Percentiles rank a stretch among this genome's conserved stretches.
Conservation (phyloP, 2,113 vertebrate genomes). For the Prionailurus bengalensis region DNA sequence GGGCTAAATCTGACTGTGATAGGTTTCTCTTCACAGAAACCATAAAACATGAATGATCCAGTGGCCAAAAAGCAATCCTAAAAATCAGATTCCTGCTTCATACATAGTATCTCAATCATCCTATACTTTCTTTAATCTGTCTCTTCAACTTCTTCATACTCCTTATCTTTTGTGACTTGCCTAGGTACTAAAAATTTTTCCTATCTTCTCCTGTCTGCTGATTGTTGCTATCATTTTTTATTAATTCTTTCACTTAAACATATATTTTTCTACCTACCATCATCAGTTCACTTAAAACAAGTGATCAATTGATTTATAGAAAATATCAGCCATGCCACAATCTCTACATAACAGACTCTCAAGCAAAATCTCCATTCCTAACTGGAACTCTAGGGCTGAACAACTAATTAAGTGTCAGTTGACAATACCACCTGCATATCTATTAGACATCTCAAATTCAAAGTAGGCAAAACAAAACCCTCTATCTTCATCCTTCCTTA, state of each 20-base stretch:
- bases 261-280: not conserved
- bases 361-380: not conserved
- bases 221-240: not conserved
- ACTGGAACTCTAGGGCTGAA: not conserved
- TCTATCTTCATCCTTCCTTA: not conserved
- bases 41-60: not conserved
- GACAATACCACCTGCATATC: not conserved
- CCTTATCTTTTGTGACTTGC: not conserved
- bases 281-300: not conserved
- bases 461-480: not conserved
- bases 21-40: not conserved
- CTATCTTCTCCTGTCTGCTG: not conserved
- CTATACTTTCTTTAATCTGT: not conserved
- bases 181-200: not conserved
- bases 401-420: not conserved
- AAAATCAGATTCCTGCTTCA: not conserved
- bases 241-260: not conserved
- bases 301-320: not conserved
- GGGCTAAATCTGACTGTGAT: not conserved
- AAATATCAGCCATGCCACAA: not conserved
- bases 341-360: fast-evolving
- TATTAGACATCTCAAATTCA: no score
- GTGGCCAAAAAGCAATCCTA: not conserved
- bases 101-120: not conserved
- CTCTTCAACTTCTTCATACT: not conserved